Percentiles rank a stretch among this genome's conserved stretches.
Evolutionary conservation across 2,888 invertebrate species (phyloP).

Genomic region (Lobophora halterata): DNA sequence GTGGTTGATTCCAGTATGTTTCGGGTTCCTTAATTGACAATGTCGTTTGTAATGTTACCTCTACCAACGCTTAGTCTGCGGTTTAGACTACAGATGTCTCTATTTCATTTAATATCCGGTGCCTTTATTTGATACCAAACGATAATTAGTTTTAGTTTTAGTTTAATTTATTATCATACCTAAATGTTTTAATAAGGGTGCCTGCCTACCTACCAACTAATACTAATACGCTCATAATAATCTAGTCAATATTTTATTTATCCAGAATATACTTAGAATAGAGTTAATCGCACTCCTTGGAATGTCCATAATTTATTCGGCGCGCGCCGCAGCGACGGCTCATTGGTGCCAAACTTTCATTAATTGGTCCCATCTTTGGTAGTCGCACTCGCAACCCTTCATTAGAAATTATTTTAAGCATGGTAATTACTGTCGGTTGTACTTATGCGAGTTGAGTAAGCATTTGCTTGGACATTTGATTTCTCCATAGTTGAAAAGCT

Average conservation of each 20-base stretch:
- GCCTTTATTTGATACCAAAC: too few species aligned
- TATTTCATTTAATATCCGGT: too few species aligned
- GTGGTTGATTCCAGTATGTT: constrained; percentile 24
- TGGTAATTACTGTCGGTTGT: constrained; percentile 33
- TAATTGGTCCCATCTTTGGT: constrained; percentile 51
- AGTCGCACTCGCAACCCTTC: constrained; percentile 41
- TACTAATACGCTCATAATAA: too few species aligned
- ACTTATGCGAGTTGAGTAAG: constrained; percentile 1
- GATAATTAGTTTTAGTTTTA: too few species aligned
- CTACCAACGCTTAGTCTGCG: constrained; percentile 19
- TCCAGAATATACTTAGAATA: too few species aligned
- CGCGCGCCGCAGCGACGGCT: constrained; percentile 43
- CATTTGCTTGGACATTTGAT: too few species aligned
- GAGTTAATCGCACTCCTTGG: constrained; percentile 13
- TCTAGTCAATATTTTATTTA: too few species aligned
- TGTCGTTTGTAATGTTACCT: constrained; percentile 23
- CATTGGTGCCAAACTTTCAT: constrained; percentile 58
- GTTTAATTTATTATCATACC: too few species aligned
- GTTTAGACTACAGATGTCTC: constrained; percentile 24
- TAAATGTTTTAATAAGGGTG: too few species aligned
- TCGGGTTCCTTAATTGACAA: constrained; percentile 27
- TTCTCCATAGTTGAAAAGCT: too few species aligned
- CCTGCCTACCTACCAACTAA: too few species aligned
- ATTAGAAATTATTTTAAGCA: constrained; percentile 43
- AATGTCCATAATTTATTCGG: constrained; percentile 52